A percentile compares a stretch with the other conserved stretches of the same genome.
Evolutionary conservation across 2,888 invertebrate species (phyloP).

Genomic region (Chrysotoxum bicinctum): DNA sequence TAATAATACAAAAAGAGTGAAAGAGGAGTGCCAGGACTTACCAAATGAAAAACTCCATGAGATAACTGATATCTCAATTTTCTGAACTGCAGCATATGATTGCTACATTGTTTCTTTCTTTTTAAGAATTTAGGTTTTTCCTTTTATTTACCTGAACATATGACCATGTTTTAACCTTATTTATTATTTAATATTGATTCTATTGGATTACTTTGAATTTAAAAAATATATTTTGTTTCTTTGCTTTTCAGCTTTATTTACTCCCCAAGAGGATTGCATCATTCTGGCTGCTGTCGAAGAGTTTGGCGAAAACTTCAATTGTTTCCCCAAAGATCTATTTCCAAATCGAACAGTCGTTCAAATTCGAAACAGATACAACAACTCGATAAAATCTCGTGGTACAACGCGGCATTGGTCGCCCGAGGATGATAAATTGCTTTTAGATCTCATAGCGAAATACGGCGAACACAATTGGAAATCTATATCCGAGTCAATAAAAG

Average conservation of each 20-base stretch:
- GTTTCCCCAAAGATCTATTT: constrained; percentile 84
- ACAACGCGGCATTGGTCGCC: constrained; percentile 84
- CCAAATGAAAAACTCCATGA: too few species aligned
- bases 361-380: constrained; percentile 84
- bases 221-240: neutral
- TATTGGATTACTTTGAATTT: too few species aligned
- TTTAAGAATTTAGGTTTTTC: too few species aligned
- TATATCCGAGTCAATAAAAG: constrained; percentile 83
- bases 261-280: constrained; percentile 86
- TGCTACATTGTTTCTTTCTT: too few species aligned
- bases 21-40: too few species aligned
- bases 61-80: too few species aligned
- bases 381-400: constrained; percentile 80
- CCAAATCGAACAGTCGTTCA: constrained; percentile 85
- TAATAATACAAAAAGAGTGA: too few species aligned
- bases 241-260: constrained; percentile 82
- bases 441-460: constrained; percentile 83
- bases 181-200: too few species aligned
- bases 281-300: constrained; percentile 85
- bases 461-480: constrained; percentile 83
- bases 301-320: constrained; percentile 85
- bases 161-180: too few species aligned
- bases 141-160: too few species aligned
- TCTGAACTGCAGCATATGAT: too few species aligned
- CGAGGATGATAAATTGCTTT: constrained; percentile 85